Evolutionary conservation across 1,140 invertebrate genomes (phyloP).

Genomic region (Drosophila biarmipes): DNA sequence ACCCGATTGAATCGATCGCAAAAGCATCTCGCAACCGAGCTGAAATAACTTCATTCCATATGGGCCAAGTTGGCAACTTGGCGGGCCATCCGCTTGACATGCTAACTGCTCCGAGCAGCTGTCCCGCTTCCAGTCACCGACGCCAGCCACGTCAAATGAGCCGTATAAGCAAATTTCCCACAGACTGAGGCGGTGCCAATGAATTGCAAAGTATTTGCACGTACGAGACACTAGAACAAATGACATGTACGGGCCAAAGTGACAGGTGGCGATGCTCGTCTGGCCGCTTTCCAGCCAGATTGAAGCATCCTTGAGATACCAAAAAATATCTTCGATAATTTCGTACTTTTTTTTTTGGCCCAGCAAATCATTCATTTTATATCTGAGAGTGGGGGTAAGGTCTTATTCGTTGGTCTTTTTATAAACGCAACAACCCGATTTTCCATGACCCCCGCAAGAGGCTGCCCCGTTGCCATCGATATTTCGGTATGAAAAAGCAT

Average conservation of each 20-base stretch:
- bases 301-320: background rate
- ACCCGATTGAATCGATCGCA: constrained; percentile 9
- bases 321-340: background rate
- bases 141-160: constrained; percentile 48
- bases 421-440: constrained; percentile 1
- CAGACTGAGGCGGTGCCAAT: constrained; percentile 55
- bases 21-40: constrained; percentile 10
- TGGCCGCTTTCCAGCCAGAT: constrained; percentile 25
- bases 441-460: constrained; percentile 1
- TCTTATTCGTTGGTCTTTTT: constrained; percentile 15
- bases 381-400: too few species aligned
- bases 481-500: constrained; percentile 62
- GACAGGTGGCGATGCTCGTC: constrained; percentile 32
- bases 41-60: constrained; percentile 33
- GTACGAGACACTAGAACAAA: constrained; percentile 54
- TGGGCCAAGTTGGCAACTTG: background rate
- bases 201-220: constrained; percentile 62
- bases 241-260: constrained; percentile 35
- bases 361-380: constrained; percentile 1
- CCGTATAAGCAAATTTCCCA: constrained; percentile 58
- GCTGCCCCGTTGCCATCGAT: constrained; percentile 19
- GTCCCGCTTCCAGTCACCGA: constrained; percentile 37
- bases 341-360: background rate
- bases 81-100: constrained; percentile 35
- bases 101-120: constrained; percentile 45